Evolutionary conservation across 1,140 invertebrate species (phyloP).

Genomic region (Meloidogyne exigua): DNA sequence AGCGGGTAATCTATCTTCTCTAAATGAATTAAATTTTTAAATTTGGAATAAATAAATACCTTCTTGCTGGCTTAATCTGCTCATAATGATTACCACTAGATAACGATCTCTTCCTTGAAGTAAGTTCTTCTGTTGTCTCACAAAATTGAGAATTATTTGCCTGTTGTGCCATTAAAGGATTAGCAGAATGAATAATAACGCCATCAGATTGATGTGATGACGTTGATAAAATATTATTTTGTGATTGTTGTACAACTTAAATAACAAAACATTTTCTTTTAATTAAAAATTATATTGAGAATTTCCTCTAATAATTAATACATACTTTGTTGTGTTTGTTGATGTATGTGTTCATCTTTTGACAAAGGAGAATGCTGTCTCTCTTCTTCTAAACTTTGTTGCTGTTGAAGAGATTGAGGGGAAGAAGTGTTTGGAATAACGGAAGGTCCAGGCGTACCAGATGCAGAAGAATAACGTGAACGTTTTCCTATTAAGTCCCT

Average conservation of each 20-base stretch:
- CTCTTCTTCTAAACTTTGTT: neutral
- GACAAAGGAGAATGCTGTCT: neutral
- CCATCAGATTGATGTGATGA: neutral
- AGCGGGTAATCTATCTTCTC: too few species aligned
- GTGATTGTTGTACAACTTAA: neutral
- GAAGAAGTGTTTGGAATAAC: neutral
- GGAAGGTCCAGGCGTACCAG: constrained; percentile 25
- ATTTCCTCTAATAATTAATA: too few species aligned
- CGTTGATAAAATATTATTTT: neutral
- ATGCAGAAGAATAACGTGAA: constrained; percentile 35
- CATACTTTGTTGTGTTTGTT: neutral
- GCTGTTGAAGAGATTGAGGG: neutral
- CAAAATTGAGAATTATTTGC: neutral
- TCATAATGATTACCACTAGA: constrained; percentile 21
- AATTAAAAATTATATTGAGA: too few species aligned
- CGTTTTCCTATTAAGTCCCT: constrained; percentile 60
- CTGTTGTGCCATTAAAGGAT: neutral
- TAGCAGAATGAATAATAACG: neutral
- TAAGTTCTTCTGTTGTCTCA: constrained; percentile 6
- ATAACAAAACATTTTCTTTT: neutral
- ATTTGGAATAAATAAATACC: neutral
- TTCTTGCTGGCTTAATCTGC: neutral
- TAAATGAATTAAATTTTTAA: too few species aligned
- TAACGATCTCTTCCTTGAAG: constrained; percentile 17
- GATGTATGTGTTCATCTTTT: neutral